These are phyloP conservation scores for Lagopus leucura DNA, from an alignment of 2,113 vertebrate genomes.

Conservation along the genomic window DNA sequence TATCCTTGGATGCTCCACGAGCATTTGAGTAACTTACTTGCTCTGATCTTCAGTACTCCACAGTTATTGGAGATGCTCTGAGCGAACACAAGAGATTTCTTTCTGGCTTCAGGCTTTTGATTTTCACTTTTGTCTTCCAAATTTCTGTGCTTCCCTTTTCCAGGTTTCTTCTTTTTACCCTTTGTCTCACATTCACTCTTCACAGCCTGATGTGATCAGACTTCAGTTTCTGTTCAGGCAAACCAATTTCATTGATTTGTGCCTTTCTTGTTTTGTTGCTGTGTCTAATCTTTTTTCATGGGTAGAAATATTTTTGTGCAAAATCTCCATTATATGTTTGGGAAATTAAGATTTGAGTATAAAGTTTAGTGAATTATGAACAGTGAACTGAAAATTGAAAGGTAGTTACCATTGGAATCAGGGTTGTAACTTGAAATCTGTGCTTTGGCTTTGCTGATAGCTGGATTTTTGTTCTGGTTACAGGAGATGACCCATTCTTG, in stretches of 20 bases:
- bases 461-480: neutral
- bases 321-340: neutral
- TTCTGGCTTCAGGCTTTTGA: neutral
- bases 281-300: neutral
- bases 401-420: neutral
- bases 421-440: neutral
- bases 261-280: neutral
- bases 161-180: neutral
- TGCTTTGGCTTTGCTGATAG: constrained; percentile 27
- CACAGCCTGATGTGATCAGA: neutral
- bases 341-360: neutral
- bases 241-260: neutral
- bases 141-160: neutral
- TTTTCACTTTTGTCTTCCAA: neutral
- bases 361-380: neutral
- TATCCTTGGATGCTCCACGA: neutral
- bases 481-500: constrained; percentile 99
- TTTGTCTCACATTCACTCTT: neutral
- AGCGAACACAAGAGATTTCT: neutral
- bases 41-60: neutral
- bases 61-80: neutral
- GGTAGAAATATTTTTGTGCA: neutral
- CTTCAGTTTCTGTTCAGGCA: neutral
- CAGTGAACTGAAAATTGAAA: neutral
- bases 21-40: neutral